A percentile compares a stretch with the other conserved stretches of the same genome.
Evolutionary conservation across 1,140 invertebrate species (phyloP).

Genomic region (Drosophila neocordata): DNA sequence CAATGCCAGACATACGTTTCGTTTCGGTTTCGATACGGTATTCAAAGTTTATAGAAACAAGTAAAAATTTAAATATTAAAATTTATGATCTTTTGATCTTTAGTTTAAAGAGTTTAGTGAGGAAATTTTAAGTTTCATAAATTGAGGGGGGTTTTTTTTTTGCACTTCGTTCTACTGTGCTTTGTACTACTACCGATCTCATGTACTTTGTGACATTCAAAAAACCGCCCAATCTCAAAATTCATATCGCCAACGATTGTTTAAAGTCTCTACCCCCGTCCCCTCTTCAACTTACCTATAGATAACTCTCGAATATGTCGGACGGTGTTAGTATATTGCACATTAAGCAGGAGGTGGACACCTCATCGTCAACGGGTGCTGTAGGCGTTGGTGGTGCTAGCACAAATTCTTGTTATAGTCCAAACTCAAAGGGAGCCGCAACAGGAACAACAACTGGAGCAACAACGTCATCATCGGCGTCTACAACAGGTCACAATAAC

Average conservation of each 20-base stretch:
- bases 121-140: no score
- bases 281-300: slow-evolving; percentile 9
- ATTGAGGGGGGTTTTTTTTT: no score
- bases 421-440: slow-evolving; percentile 50
- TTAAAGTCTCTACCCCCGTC: slow-evolving; percentile 5
- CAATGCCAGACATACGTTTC: no score
- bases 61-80: no score
- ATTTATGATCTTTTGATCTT: no score
- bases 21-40: no score
- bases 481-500: slow-evolving; percentile 43
- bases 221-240: slow-evolving; percentile 36
- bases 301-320: slow-evolving; percentile 66
- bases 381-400: slow-evolving; percentile 45
- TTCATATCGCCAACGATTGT: slow-evolving; percentile 35
- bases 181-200: not conserved
- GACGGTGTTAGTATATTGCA: slow-evolving; percentile 75
- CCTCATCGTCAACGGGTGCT: slow-evolving; percentile 42
- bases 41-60: no score
- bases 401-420: slow-evolving; percentile 66
- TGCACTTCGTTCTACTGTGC: no score
- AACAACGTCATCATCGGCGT: slow-evolving; percentile 9
- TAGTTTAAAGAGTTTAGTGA: no score
- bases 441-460: slow-evolving; percentile 5
- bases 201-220: slow-evolving; percentile 70
- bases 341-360: slow-evolving; percentile 79